Conservation (phyloP, 2,888 invertebrate species). For the Hydriomena furcata region DNA sequence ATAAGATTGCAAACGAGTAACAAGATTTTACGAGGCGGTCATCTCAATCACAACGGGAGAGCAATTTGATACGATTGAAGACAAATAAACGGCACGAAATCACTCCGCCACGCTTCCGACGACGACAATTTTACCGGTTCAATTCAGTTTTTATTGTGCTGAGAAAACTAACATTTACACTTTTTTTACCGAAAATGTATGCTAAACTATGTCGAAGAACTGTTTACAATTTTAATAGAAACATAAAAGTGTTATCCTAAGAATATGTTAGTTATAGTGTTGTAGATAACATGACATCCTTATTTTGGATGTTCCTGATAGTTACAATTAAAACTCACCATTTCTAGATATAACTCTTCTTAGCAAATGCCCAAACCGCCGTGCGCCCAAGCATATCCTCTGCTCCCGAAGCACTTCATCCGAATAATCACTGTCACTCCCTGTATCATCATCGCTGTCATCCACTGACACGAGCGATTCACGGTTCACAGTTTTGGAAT, state of each 20-base stretch:
- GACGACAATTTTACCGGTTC: slow-evolving; percentile 17
- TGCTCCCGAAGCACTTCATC: slow-evolving; percentile 72
- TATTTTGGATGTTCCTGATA: neutral
- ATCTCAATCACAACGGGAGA: slow-evolving; percentile 62
- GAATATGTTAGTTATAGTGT: no score
- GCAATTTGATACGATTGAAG: slow-evolving; percentile 72
- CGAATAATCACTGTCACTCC: slow-evolving; percentile 71
- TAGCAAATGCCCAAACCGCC: slow-evolving; percentile 71
- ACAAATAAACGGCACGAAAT: slow-evolving; percentile 62
- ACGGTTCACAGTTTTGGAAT: slow-evolving; percentile 55
- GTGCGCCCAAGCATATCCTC: slow-evolving; percentile 74
- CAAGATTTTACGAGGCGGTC: slow-evolving; percentile 56
- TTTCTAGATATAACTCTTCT: slow-evolving; percentile 77
- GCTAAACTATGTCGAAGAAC: neutral
- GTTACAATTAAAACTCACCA: slow-evolving; percentile 57
- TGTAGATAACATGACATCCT: no score
- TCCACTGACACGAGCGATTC: slow-evolving; percentile 72
- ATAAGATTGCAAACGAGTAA: slow-evolving; percentile 54
- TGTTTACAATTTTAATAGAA: neutral
- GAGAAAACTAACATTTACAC: slow-evolving; percentile 1
- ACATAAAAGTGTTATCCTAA: neutral
- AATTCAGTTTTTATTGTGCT: slow-evolving; percentile 7
- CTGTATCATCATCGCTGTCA: slow-evolving; percentile 70
- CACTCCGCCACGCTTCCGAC: slow-evolving; percentile 31
- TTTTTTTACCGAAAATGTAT: neutral